phyloP scores from a whole-genome alignment of 2,797 vertebrate species.

The Halcyon chelicuti region DNA sequence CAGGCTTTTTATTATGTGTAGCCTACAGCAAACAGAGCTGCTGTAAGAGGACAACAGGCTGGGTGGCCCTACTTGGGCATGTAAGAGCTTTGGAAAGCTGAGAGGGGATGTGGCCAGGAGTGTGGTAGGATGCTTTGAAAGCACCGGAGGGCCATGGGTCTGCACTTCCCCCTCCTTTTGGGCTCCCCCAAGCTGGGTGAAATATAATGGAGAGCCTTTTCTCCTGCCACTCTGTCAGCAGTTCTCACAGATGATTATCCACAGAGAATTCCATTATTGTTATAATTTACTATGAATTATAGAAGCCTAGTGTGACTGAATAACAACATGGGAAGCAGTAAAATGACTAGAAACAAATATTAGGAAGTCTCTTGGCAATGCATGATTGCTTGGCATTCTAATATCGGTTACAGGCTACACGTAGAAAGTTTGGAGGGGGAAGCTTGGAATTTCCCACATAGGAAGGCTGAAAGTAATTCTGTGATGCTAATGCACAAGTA shows the following conservation, averaged over 20 bases:
- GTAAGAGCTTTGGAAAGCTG: background rate
- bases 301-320: background rate
- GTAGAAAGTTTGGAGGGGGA: background rate
- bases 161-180: background rate
- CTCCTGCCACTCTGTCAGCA: background rate
- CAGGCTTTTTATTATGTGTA: rapidly evolving
- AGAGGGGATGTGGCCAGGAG: background rate
- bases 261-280: background rate
- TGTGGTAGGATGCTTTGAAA: background rate
- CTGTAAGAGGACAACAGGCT: background rate
- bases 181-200: background rate
- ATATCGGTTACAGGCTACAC: rapidly evolving
- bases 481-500: rapidly evolving
- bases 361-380: background rate
- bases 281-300: background rate
- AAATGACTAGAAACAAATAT: background rate
- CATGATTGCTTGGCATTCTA: background rate
- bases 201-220: background rate
- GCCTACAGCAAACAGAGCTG: background rate
- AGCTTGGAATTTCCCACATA: background rate
- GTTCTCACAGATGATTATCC: slow-evolving; percentile 7
- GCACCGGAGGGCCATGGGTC: background rate
- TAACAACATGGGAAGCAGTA: background rate
- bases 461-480: background rate
- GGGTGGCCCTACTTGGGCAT: background rate